These are phyloP conservation scores for Cremastobaeus sp. DNA, from an alignment of 2,888 invertebrate species.

Conservation along the genomic window DNA sequence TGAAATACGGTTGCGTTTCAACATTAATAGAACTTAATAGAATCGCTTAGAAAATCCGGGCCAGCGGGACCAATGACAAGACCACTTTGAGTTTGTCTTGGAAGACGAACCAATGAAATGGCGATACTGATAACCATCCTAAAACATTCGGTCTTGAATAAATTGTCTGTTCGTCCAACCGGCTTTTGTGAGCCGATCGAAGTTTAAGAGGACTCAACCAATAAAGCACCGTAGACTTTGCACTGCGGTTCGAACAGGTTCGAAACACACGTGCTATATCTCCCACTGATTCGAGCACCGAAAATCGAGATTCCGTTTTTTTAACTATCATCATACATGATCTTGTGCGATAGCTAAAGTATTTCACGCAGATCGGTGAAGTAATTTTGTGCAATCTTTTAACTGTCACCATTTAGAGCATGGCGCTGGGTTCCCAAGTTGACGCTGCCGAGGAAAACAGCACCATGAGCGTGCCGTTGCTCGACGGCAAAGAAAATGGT, in stretches of 20 bases:
- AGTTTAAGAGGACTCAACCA: slow-evolving; percentile 48
- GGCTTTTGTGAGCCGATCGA: slow-evolving; percentile 55
- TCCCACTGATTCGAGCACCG: slow-evolving; percentile 31
- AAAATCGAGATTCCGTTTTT: slow-evolving; percentile 9
- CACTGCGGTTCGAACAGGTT: slow-evolving; percentile 54
- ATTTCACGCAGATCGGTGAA: not conserved
- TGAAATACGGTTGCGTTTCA: too few relatives aligned
- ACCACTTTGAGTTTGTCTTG: too few relatives aligned
- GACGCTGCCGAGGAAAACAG: slow-evolving; percentile 75
- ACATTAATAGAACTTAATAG: too few relatives aligned
- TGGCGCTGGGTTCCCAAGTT: slow-evolving; percentile 78
- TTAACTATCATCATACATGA: not conserved
- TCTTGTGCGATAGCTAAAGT: not conserved
- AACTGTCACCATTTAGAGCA: slow-evolving; percentile 53
- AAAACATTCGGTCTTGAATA: too few relatives aligned
- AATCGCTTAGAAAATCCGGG: too few relatives aligned
- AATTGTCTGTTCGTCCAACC: slow-evolving; percentile 57
- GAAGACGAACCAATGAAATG: too few relatives aligned
- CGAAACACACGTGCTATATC: slow-evolving; percentile 59
- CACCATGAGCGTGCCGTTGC: slow-evolving; percentile 71
- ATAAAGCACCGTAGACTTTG: slow-evolving; percentile 58
- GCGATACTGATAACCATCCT: too few relatives aligned
- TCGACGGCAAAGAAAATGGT: slow-evolving; percentile 67
- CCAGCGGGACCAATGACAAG: too few relatives aligned
- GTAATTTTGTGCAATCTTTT: not conserved